Percentiles rank a stretch among this genome's conserved stretches.
phyloP scores from a whole-genome alignment of 2,888 invertebrate species.

The Holacanthella duospinosa region DNA sequence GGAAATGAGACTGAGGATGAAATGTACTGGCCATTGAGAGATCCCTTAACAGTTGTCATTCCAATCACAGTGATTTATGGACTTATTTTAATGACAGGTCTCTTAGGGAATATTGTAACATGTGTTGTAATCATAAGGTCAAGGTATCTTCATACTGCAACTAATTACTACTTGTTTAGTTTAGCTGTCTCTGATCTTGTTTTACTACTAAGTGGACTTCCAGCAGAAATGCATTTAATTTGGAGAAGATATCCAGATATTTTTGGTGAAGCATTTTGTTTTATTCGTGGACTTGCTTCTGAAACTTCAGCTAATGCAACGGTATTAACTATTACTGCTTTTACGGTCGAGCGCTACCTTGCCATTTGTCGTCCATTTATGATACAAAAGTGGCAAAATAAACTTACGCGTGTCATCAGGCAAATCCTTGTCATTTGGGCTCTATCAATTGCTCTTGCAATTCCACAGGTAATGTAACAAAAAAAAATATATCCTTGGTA shows the following conservation, averaged over 20 bases:
- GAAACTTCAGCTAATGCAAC: slow-evolving; percentile 49
- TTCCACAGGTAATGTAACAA: slow-evolving; percentile 56
- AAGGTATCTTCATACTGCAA: slow-evolving; percentile 46
- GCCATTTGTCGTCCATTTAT: slow-evolving; percentile 47
- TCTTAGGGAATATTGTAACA: slow-evolving; percentile 46
- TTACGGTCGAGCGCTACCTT: slow-evolving; percentile 46
- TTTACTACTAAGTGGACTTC: slow-evolving; percentile 64
- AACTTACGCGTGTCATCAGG: slow-evolving; percentile 43
- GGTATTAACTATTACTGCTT: slow-evolving; percentile 46
- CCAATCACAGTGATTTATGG: slow-evolving; percentile 42
- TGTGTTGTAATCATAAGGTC: slow-evolving; percentile 46
- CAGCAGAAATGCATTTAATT: slow-evolving; percentile 52
- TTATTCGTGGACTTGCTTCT: slow-evolving; percentile 44
- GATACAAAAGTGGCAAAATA: slow-evolving; percentile 43
- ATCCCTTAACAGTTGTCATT: slow-evolving; percentile 34
- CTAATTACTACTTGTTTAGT: slow-evolving; percentile 47
- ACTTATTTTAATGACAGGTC: slow-evolving; percentile 44
- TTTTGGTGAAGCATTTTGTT: slow-evolving; percentile 45
- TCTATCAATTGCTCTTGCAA: slow-evolving; percentile 41
- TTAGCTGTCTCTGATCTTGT: slow-evolving; percentile 62
- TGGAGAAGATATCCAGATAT: slow-evolving; percentile 37
- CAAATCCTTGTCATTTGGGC: slow-evolving; percentile 44
- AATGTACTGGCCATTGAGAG: slow-evolving; percentile 33
- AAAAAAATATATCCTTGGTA: too few relatives aligned
- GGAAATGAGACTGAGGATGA: not conserved